Conservation (phyloP, 2,888 invertebrate species). For the Synanthedon tipuliformis region DNA sequence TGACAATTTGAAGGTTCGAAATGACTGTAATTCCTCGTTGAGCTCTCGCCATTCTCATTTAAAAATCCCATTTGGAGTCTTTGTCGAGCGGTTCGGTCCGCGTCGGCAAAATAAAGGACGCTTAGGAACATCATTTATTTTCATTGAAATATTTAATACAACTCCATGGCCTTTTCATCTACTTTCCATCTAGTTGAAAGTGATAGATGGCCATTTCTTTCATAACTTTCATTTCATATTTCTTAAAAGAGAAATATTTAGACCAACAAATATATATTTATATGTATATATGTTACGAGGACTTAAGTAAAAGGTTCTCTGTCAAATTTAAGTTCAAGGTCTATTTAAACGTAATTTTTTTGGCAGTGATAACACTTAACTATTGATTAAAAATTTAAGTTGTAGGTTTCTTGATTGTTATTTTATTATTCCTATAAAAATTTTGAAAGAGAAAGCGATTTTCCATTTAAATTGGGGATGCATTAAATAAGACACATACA, state of each 20-base stretch:
- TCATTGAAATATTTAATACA: neutral
- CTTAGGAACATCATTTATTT: slow-evolving; percentile 8
- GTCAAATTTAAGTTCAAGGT: no score
- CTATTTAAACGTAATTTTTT: no score
- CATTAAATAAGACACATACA: no score
- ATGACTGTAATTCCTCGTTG: slow-evolving; percentile 15
- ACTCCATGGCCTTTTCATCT: neutral
- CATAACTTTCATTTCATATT: neutral
- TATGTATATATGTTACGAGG: no score
- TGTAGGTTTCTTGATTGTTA: no score
- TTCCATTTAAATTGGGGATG: no score
- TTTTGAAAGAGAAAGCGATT: no score
- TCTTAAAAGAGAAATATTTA: neutral
- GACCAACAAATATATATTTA: no score
- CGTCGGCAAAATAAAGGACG: neutral
- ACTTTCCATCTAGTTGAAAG: neutral
- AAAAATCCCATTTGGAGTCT: neutral
- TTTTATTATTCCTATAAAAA: no score
- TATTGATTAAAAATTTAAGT: no score
- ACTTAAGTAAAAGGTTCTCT: no score
- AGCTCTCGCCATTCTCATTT: slow-evolving; percentile 7
- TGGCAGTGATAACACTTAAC: no score
- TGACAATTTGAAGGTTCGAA: slow-evolving; percentile 18
- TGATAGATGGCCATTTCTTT: neutral
- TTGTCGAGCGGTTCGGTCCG: neutral